A percentile compares a stretch with the other conserved stretches of the same genome.
phyloP scores from a whole-genome alignment of 2,888 invertebrate genomes.

The Rhyacophila evoluta region DNA sequence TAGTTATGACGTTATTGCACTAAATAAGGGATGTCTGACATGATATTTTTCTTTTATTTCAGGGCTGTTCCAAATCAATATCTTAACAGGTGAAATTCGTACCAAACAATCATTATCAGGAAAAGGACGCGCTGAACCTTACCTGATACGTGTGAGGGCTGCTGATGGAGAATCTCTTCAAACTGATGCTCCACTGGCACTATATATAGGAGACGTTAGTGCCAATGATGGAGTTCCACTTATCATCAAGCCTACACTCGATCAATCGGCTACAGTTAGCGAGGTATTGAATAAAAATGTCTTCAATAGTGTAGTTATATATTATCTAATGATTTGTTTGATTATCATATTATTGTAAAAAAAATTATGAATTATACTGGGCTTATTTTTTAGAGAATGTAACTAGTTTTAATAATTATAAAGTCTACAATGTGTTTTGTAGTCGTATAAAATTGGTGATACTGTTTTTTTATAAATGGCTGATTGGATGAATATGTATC shows the following conservation, averaged over 20 bases:
- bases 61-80: constrained; percentile 78
- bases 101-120: constrained; percentile 78
- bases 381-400: too few species aligned
- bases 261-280: constrained; percentile 77
- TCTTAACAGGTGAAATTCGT: constrained; percentile 75
- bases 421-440: too few species aligned
- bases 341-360: too few species aligned
- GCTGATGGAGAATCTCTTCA: constrained; percentile 77
- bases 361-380: too few species aligned
- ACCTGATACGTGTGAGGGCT: constrained; percentile 76
- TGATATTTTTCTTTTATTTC: constrained; percentile 55
- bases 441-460: too few species aligned
- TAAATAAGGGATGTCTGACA: too few species aligned
- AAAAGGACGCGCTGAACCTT: constrained; percentile 81
- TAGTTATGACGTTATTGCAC: too few species aligned
- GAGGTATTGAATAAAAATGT: constrained; percentile 67
- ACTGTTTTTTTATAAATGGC: too few species aligned
- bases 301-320: too few species aligned
- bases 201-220: constrained; percentile 84
- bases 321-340: too few species aligned
- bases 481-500: too few species aligned
- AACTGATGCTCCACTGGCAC: constrained; percentile 72
- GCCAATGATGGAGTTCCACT: constrained; percentile 84
- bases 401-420: too few species aligned
- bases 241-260: constrained; percentile 77